Base-by-base conservation (phyloP, 2,888 invertebrate genomes). In the Thera britannica region DNA sequence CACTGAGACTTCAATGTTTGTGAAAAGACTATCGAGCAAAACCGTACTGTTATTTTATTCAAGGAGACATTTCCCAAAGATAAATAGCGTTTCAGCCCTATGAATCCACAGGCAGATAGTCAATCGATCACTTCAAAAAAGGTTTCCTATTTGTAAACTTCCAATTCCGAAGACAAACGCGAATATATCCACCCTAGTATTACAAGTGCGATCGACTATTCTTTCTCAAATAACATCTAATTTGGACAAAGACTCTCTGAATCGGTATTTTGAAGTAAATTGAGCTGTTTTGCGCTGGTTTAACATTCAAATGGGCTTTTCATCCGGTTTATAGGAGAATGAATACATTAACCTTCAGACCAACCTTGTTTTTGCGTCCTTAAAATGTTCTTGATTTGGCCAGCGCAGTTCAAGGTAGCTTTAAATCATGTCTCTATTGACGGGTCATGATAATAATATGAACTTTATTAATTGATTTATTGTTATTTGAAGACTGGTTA, bases 161-260 rank as follows among this genome's bases (percentile, higher is more conserved):
- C 34, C 8, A 36, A 55, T 62, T 36, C 62, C 55, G 9, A 46
- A 46, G 36, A 62, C n/a, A 55, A 52, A 4, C 58, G 51, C 38
- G 12, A 64, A 58, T 38, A 35, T 58, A 23, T 54, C 41, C 58
- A 58, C 64, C 58, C 52, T 35, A 58, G 64, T 54, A 36, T 23
- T 58, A 11, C 52, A 51, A 63, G 48, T 35, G 55, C 36, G 58
- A 64, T 64, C 58, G 52, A 58, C 52, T 51, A 63, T 58, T 63
- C 63, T 64, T 58, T 12, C 58, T 64, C 12, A n/a, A 44, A 46
- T 58, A 52, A 64, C 52, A 58, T 64, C 55, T 7, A n/a, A 23
- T 56, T 48, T 9, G n/a, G 35, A 56, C 57, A 54, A 36, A 6
- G 23, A 44, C 7, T 38, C 12, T 41, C 12, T 38, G 12, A 57